phyloP scores from a whole-genome alignment of 1,140 invertebrate genomes.

The Lepidurus couesii region DNA sequence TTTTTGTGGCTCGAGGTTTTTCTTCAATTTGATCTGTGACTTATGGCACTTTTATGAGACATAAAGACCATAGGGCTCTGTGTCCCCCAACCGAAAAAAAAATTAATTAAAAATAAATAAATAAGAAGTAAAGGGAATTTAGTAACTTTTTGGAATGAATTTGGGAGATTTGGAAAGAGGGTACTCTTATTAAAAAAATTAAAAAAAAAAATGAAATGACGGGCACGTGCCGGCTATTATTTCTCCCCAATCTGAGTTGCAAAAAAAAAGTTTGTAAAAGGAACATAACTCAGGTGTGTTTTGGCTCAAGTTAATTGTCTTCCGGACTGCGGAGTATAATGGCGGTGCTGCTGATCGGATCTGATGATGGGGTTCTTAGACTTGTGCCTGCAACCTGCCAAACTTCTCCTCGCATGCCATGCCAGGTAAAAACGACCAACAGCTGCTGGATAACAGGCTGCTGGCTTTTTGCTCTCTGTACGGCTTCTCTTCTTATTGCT shows the following conservation, averaged over 20 bases:
- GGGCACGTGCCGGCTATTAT: neutral
- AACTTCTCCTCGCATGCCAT: constrained; percentile 13
- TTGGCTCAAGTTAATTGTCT: constrained; percentile 22
- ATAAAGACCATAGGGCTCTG: neutral
- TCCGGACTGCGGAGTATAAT: neutral
- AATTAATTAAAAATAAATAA: too few relatives aligned
- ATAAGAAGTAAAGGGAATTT: neutral
- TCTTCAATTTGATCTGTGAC: neutral
- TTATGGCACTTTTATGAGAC: neutral
- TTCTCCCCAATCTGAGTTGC: neutral
- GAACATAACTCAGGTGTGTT: constrained; percentile 8
- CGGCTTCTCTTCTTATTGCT: constrained; percentile 15
- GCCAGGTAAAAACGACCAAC: constrained; percentile 7
- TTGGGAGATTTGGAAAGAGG: neutral
- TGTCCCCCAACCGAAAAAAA: neutral
- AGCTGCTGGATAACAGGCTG: constrained; percentile 17
- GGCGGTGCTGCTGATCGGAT: constrained; percentile 13
- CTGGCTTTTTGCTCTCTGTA: constrained; percentile 5
- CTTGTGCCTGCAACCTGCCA: constrained; percentile 20
- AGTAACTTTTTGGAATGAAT: neutral
- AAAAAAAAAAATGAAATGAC: neutral
- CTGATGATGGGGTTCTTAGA: neutral
- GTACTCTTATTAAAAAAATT: neutral
- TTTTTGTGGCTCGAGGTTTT: neutral
- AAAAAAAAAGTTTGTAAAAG: neutral